These are phyloP conservation scores for Dasypus novemcinctus DNA, from an alignment of 2,113 vertebrate genomes.

Conservation along the genomic window DNA sequence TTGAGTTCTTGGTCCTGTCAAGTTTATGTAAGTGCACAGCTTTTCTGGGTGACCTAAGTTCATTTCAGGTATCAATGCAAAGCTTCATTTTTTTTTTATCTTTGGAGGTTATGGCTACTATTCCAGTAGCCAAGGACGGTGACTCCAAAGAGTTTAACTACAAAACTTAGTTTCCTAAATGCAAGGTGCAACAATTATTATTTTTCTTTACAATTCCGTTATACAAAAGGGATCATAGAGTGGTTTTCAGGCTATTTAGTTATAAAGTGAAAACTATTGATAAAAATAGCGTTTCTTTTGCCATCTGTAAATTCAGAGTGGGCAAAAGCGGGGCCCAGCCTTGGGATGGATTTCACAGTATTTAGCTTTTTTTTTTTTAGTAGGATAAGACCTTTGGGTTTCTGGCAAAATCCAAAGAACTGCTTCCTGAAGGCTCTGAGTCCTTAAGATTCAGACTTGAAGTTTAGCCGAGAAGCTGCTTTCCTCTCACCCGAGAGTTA, in stretches of 20 bases:
- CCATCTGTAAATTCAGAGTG: background rate
- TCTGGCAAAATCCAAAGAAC: background rate
- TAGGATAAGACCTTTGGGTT: background rate
- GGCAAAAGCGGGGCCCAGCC: fast-evolving
- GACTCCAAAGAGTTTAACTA: background rate
- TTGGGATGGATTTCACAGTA: fast-evolving
- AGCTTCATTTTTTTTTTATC: background rate
- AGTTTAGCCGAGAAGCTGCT: background rate
- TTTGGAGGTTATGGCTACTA: background rate
- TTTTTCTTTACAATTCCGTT: background rate
- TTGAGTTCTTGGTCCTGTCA: background rate
- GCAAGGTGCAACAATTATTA: background rate
- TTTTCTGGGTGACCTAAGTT: too few species aligned
- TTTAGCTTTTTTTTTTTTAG: background rate
- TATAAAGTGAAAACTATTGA: background rate
- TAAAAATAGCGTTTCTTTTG: background rate
- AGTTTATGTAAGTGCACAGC: fast-evolving
- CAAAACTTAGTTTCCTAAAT: background rate
- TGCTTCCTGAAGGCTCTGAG: background rate
- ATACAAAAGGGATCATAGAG: background rate
- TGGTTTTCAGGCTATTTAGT: background rate
- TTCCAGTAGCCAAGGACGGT: background rate
- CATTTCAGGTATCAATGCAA: background rate
- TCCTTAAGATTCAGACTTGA: background rate
- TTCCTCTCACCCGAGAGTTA: background rate